A percentile compares a stretch with the other conserved stretches of the same genome.
Evolutionary conservation across 2,797 vertebrate species (phyloP).

Genomic region (Myotis planiceps): DNA sequence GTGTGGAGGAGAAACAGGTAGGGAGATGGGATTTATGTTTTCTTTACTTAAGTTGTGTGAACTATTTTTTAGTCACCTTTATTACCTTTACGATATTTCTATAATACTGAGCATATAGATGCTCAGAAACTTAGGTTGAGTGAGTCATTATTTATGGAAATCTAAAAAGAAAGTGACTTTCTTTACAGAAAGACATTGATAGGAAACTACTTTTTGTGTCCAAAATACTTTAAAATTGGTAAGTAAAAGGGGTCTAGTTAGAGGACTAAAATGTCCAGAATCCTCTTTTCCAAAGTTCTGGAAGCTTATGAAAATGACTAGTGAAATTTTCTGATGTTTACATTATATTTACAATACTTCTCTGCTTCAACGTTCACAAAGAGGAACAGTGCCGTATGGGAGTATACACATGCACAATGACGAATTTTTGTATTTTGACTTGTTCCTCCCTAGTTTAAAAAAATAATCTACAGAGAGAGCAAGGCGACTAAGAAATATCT

Average conservation of each 20-base stretch:
- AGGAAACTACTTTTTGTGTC: neutral
- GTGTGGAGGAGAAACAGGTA: neutral
- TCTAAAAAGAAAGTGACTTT: neutral
- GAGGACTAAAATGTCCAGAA: neutral
- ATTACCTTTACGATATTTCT: neutral
- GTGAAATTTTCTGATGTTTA: neutral
- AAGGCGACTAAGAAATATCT: neutral
- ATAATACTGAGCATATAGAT: neutral
- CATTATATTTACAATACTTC: neutral
- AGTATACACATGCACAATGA: neutral
- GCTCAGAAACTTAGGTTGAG: neutral
- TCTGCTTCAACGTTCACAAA: neutral
- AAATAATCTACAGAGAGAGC: neutral
- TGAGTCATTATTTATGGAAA: neutral
- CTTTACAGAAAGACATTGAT: neutral
- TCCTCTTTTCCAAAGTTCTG: neutral
- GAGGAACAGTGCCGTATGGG: neutral
- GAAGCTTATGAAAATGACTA: neutral
- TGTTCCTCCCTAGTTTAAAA: neutral
- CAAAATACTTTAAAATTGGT: neutral
- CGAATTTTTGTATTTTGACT: neutral
- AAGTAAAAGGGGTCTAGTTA: neutral
- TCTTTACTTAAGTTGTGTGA: neutral
- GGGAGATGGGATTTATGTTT: neutral
- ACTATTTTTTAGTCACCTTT: neutral